Evolutionary conservation across 2,113 vertebrate genomes (phyloP), one percentile per base, ranked within the genome.

Genomic region (Theristicus caerulescens): DNA sequence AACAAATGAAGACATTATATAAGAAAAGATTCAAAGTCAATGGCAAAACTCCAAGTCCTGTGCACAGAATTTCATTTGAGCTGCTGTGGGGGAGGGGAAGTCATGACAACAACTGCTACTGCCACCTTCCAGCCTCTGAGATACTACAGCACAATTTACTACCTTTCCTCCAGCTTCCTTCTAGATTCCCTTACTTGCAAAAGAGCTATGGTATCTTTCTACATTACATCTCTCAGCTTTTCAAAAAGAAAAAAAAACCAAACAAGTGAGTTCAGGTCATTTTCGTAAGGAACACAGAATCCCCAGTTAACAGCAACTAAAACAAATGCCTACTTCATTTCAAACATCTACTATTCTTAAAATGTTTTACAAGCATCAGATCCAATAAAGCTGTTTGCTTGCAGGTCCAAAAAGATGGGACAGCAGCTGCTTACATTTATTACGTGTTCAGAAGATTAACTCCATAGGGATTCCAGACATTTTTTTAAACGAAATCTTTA

Each of bases 1-100:
- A 82, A 82, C 49, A 87, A 95, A 93, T 76, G 16, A 91, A 96
- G 84, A 87, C 40, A 76, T 94, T 95, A 94, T 82, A 27, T 91
- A 95, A 94, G 70, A 82, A 96, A 87, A 90, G 44, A 94, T 54
- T 76, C 62, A 49, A 86, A 96, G 40, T 58, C 89, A 59, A 42
- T 88, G 91, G 91, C 94, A 95, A 93, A 85, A 82, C 58, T 95
- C 89, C 89, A 93, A 95, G 42, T 36, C 8, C 51, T 76, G 81
- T 32, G 62, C 77, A 85, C 62, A 80, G 58, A 94, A 95, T 80
- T 93, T 85, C 64, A 82, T 46, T 49, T 57, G 54, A 86, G 40
- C 80, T 82, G 69, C 70, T 54, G 81, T 72, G 81, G 77, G 40
- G 66, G 86, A 84, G 20, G 74, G 86, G 82, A 52, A 92, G 25